Evolutionary conservation across 1,140 invertebrate species (phyloP).

Genomic region (Drosophila triauraria): DNA sequence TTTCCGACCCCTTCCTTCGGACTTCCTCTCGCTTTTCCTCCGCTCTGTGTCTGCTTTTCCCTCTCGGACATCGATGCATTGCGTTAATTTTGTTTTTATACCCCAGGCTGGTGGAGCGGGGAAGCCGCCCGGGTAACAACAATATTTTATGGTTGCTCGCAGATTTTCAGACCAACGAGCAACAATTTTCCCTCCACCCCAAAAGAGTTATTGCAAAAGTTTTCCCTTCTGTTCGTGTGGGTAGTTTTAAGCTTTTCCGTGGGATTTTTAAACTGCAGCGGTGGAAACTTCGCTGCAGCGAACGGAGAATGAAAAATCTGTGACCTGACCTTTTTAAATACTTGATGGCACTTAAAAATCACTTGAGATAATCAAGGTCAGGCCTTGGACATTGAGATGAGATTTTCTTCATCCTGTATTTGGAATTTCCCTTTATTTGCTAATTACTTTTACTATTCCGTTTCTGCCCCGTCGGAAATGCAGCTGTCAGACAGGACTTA

Average conservation of each 20-base stretch:
- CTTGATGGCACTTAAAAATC: constrained; percentile 45
- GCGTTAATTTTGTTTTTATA: constrained; percentile 71
- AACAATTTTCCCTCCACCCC: constrained; percentile 37
- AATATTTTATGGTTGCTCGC: constrained; percentile 62
- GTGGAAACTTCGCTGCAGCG: constrained; percentile 6
- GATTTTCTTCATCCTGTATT: constrained; percentile 7
- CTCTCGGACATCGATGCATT: constrained; percentile 59
- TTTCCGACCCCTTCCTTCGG: constrained; percentile 3
- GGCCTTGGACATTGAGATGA: constrained; percentile 18
- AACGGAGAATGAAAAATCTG: constrained; percentile 10
- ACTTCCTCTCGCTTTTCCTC: neutral
- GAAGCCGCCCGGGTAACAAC: constrained; percentile 33
- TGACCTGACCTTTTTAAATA: constrained; percentile 51
- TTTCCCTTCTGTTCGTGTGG: constrained; percentile 24
- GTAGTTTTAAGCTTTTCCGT: constrained; percentile 29
- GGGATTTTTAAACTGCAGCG: constrained; percentile 36
- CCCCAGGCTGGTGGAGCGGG: neutral
- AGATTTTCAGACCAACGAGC: constrained; percentile 55
- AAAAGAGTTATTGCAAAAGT: constrained; percentile 65
- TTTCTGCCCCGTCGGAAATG: constrained; percentile 10
- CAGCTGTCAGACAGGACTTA: constrained; percentile 24
- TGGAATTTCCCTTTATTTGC: constrained; percentile 37
- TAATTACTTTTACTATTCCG: constrained; percentile 45
- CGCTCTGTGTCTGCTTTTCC: constrained; percentile 1
- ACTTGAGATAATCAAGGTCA: constrained; percentile 38